These are phyloP conservation scores for Thaleichthys pacificus DNA, from an alignment of 2,797 vertebrate species.

Conservation along the genomic window DNA sequence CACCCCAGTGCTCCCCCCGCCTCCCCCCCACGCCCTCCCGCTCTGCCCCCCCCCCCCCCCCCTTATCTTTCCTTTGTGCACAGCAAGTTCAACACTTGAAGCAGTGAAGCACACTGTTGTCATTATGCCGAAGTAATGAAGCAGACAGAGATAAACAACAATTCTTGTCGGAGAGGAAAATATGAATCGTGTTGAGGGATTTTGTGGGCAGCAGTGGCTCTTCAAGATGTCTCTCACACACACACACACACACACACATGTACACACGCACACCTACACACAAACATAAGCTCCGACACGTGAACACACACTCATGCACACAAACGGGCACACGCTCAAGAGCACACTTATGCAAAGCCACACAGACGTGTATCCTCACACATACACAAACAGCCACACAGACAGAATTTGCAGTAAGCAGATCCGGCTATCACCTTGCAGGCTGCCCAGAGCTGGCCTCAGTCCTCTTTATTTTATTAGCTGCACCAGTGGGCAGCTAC, in stretches of 20 bases:
- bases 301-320: background rate
- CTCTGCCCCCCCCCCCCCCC: conserved; percentile 36
- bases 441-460: conserved; percentile 79
- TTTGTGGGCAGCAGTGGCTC: conserved; percentile 18
- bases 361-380: background rate
- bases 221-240: background rate
- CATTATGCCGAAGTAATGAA: conserved; percentile 90
- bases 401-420: conserved; percentile 82
- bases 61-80: conserved; percentile 77
- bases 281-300: background rate
- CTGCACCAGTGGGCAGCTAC: conserved; percentile 89
- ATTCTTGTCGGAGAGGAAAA: conserved; percentile 78
- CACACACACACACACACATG: background rate
- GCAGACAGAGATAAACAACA: conserved; percentile 91
- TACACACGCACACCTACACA: background rate
- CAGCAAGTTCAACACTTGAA: conserved; percentile 79
- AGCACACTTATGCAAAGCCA: background rate
- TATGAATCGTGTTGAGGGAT: conserved; percentile 79
- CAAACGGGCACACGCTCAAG: background rate
- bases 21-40: background rate
- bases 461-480: conserved; percentile 90
- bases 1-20: conserved; percentile 40
- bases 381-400: background rate
- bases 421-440: conserved; percentile 89
- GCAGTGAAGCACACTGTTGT: conserved; percentile 85